Conservation (phyloP, 2,113 vertebrate genomes). For the Neodontobutis hainanensis region DNA sequence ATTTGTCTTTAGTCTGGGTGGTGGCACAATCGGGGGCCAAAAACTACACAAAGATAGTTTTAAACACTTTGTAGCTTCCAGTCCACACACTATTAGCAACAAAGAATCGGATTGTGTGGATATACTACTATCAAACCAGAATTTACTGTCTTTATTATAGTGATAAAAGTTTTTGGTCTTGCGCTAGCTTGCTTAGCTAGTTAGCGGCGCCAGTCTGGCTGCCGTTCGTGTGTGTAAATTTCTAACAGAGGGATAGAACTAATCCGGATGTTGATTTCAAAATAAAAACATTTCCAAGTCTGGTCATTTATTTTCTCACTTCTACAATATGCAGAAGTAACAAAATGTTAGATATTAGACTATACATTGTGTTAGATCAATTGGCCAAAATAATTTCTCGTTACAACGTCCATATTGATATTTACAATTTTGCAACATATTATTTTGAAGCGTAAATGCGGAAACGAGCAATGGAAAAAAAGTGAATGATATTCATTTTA, state of each 20-base stretch:
- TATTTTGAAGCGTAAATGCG: slow-evolving; percentile 27
- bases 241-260: neutral
- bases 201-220: slow-evolving; percentile 64
- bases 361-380: neutral
- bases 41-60: neutral
- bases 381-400: neutral
- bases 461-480: neutral
- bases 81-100: neutral
- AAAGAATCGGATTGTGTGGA: neutral
- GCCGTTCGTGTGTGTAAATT: slow-evolving; percentile 13
- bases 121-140: neutral
- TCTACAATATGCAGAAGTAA: no score
- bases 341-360: no score
- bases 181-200: slow-evolving; percentile 4
- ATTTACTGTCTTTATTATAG: no score
- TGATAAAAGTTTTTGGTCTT: slow-evolving; percentile 6
- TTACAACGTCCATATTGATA: no score
- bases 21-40: neutral
- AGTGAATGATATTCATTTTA: neutral
- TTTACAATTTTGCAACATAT: neutral
- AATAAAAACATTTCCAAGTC: slow-evolving; percentile 18
- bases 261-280: neutral
- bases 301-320: no score
- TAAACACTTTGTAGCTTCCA: neutral
- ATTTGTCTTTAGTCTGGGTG: neutral